phyloP scores from a whole-genome alignment of 2,797 vertebrate species.

The Serranus cabrilla region DNA sequence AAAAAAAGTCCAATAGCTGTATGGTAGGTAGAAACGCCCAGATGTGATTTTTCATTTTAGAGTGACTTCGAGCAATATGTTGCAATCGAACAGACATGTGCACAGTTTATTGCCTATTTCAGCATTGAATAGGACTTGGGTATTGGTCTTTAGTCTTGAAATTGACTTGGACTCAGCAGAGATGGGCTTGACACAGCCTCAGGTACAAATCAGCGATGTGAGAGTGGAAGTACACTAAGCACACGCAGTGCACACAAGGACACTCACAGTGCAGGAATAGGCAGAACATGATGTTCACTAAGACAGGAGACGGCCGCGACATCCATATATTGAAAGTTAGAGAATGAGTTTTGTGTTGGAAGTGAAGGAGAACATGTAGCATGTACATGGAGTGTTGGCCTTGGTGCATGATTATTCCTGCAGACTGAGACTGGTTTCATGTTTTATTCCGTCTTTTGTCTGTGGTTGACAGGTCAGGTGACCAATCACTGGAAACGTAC shows the following conservation, averaged over 20 bases:
- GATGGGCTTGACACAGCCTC: conserved; percentile 26
- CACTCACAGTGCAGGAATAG: conserved; percentile 24
- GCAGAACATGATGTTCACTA: conserved; percentile 5
- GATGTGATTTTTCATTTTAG: conserved; percentile 6
- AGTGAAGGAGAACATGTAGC: neutral
- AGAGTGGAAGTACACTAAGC: conserved; percentile 16
- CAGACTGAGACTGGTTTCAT: neutral
- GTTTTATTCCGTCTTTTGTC: neutral
- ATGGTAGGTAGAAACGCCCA: neutral
- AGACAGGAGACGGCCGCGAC: conserved; percentile 1
- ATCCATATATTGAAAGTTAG: neutral
- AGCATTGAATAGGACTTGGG: conserved; percentile 15
- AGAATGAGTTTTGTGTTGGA: neutral
- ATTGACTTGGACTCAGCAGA: conserved; percentile 35
- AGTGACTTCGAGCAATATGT: conserved; percentile 4
- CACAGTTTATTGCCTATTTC: conserved; percentile 6
- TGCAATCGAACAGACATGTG: conserved; percentile 8
- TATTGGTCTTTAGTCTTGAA: conserved; percentile 26
- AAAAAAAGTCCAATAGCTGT: neutral
- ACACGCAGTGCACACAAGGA: conserved; percentile 21
- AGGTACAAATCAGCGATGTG: conserved; percentile 18
- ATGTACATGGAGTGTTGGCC: neutral
- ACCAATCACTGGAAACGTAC: neutral
- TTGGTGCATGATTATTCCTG: neutral
- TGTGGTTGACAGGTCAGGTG: neutral